Evolutionary conservation across 2,797 vertebrate species (phyloP), one percentile per base, ranked within the genome.

Genomic region (Falco rusticolus): DNA sequence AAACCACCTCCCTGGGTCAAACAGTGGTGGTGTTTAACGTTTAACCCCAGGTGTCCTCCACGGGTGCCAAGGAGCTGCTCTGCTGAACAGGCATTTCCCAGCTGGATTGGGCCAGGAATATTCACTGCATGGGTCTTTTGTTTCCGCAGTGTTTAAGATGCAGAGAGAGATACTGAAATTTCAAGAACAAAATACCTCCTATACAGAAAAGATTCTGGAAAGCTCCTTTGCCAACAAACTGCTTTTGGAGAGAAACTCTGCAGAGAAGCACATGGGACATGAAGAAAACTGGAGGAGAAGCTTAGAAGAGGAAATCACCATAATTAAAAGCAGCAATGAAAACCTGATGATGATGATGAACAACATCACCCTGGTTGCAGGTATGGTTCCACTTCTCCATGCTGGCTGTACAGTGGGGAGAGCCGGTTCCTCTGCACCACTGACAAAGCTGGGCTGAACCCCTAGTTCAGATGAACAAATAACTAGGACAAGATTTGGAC

Each of bases 291-390:
- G 93, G 94, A 95, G 64, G 45, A 86, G 71, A 75, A 95, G 25
- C 39, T 75, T 98, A 65, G 95, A 96, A 66, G 41, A 91, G 19
- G 96, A 97, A 94, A 90, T 98, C 60, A 71, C 20, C 31, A 16
- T 93, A 14, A 87, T 98, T 37, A 94, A 63, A 37, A 53, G 3
- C 50, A 97, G 24, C 66, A 98, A 97, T 54, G 86, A 94, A 48
- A 66, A 93, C 14, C 65, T 98, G 63, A 76, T 75, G 68, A 92
- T 45, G 88, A 90, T 80, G 71, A 74, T 99, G 92, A 95, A 63
- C 6, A 96, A 87, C 84, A 84, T 98, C 81, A 97, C 86, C 29
- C 59, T 25, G 57, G 60, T 13, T 68, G 51, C 98, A 98, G 98
- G 98, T 99, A 92, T 31, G 43, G 53, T 28, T 65, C 43, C 22